phyloP scores from a whole-genome alignment of 2,797 vertebrate genomes.

The Sorex maritimensis region DNA sequence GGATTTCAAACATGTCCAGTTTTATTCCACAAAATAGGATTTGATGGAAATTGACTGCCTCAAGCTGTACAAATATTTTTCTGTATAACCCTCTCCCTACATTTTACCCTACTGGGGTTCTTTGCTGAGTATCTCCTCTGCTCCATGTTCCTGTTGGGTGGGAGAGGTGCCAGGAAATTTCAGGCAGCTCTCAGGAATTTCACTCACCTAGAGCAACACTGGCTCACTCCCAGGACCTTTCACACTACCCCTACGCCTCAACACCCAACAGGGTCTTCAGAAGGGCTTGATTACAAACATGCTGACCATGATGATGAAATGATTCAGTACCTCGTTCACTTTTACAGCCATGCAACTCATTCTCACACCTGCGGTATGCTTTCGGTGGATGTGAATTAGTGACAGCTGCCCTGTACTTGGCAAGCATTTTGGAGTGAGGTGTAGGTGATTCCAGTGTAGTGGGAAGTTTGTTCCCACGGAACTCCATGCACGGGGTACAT shows the following conservation, averaged over 20 bases:
- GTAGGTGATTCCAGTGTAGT: constrained; percentile 6
- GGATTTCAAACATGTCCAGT: not conserved
- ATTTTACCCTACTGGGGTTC: not conserved
- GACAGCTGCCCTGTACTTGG: constrained; percentile 29
- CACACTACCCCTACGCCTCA: not conserved
- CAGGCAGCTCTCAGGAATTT: no score
- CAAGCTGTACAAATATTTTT: constrained; percentile 2
- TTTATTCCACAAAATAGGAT: not conserved
- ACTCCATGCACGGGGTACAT: not conserved
- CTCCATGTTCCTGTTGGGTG: not conserved
- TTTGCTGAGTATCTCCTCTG: not conserved
- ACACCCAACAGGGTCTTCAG: not conserved
- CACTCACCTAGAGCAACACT: no score
- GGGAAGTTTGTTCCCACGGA: not conserved
- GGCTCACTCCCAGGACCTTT: not conserved
- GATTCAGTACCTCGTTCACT: constrained; percentile 71
- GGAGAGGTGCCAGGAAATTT: not conserved
- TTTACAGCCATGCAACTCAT: constrained; percentile 54
- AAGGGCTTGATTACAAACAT: constrained; percentile 47
- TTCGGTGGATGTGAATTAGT: constrained; percentile 67
- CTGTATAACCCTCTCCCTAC: not conserved
- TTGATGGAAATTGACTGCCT: not conserved
- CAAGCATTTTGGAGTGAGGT: constrained; percentile 47
- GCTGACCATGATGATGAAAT: constrained; percentile 57
- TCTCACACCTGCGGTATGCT: constrained; percentile 62